Conservation (phyloP, 2,797 vertebrate genomes). For the Lithobates pipiens region DNA sequence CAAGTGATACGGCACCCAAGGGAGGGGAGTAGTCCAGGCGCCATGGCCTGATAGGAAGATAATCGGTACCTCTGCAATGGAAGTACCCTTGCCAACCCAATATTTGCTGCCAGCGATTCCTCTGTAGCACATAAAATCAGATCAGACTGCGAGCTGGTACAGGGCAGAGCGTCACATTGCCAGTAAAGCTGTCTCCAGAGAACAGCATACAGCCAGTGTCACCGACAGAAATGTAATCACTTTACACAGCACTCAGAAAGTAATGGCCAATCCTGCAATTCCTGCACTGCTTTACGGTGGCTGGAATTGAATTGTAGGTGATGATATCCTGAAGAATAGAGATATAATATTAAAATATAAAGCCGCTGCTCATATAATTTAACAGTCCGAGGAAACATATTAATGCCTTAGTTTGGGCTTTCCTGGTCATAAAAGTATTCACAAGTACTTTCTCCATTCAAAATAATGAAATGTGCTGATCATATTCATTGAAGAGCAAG, state of each 20-base stretch:
- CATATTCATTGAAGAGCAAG: conserved; percentile 38
- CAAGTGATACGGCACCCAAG: conserved; percentile 26
- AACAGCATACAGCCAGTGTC: conserved; percentile 54
- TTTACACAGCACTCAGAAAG: conserved; percentile 58
- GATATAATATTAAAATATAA: conserved; percentile 60
- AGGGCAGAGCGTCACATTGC: conserved; percentile 49
- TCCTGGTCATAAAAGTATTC: conserved; percentile 44
- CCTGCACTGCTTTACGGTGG: conserved; percentile 52
- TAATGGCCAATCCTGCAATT: conserved; percentile 60
- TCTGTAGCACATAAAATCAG: conserved; percentile 50
- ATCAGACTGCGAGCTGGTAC: conserved; percentile 43
- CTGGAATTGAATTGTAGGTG: conserved; percentile 60
- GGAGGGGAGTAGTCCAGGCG: conserved; percentile 15
- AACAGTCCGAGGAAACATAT: conserved; percentile 60
- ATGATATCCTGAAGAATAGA: conserved; percentile 61
- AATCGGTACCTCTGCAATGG: conserved; percentile 27
- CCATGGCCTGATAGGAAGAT: background rate
- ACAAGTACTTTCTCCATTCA: conserved; percentile 39
- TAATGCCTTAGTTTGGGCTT: conserved; percentile 54
- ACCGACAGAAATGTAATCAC: conserved; percentile 62
- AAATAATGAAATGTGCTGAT: conserved; percentile 52
- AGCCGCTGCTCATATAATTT: conserved; percentile 59
- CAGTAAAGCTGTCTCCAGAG: conserved; percentile 57
- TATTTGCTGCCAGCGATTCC: conserved; percentile 35
- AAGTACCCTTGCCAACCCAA: conserved; percentile 36